Base-by-base conservation (phyloP, 2,113 vertebrate genomes). In the Lynx canadensis region DNA sequence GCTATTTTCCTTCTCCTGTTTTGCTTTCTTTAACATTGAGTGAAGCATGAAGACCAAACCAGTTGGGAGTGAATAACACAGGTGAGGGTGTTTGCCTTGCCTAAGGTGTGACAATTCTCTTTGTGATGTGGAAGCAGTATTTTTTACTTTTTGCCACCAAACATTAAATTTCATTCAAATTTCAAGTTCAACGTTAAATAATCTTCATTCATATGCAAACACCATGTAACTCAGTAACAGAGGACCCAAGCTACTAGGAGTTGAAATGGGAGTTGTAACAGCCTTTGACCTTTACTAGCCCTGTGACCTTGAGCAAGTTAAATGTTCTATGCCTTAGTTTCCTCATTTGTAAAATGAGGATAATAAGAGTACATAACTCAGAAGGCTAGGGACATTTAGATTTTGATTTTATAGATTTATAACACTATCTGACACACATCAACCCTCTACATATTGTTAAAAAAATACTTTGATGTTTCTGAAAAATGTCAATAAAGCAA, bases 331-430 rank as follows among this genome's bases (percentile, higher is more conserved):
- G 5, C 10, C n/a, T 97, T 73, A 31, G 14, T 96, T 96, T 92
- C 12, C 83, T 92, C 84, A 90, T 71, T 69, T 52, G 76, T 94
- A 81, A 94, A 90, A 69, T 95, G 76, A 92, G 36, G 63, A 68
- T 27, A 52, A 80, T 74, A 92, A 95, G 23, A 91, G 65, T 29
- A n/a, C 0, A 73, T 86, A 10, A 45, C 21, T 93, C 74, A 87
- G 19, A 88, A n/a, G 6, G 19, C 13, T 85, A 41, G 31, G n/a
- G 41, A 95, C 91, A 95, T 93, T 73, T 86, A 92, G 57, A 52
- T 76, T 95, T 82, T 94, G 81, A 97, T 85, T 94, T 92, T 76
- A 76, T 41, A 88, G 57, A 93, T 84, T 92, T 92, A 74, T 76
- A 80, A 38, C 19, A 82, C 11, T 87, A 9, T 31, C 69, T 60